Conservation (phyloP, 2,113 vertebrate species). For the Ceratotherium simum region DNA sequence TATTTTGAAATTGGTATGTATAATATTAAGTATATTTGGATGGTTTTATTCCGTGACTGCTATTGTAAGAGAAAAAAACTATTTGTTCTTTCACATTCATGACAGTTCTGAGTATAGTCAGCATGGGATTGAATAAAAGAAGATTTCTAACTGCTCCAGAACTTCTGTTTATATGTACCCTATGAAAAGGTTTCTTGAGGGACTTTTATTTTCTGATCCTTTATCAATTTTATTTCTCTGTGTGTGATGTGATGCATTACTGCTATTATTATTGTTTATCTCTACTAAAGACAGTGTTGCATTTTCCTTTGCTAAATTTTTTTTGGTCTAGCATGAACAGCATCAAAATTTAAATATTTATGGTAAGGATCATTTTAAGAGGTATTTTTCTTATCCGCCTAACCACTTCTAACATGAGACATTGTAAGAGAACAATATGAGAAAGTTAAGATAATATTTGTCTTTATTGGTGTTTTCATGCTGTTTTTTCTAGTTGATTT, state of each 20-base stretch:
- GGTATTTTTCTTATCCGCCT: conserved; percentile 60
- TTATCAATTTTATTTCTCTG: conserved; percentile 78
- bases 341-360: conserved; percentile 79
- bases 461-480: conserved; percentile 80
- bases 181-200: conserved; percentile 65
- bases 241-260: conserved; percentile 33
- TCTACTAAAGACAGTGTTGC: conserved; percentile 17
- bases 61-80: conserved; percentile 10
- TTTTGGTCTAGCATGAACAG: conserved; percentile 33
- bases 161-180: conserved; percentile 46
- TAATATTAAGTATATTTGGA: conserved; percentile 6
- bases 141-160: conserved; percentile 47
- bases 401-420: conserved; percentile 55
- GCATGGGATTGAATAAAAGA: conserved; percentile 63
- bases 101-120: conserved; percentile 33
- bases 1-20: neutral
- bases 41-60: neutral
- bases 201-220: conserved; percentile 67
- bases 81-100: conserved; percentile 38
- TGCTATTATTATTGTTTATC: conserved; percentile 70
- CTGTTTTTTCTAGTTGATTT: conserved; percentile 82
- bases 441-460: conserved; percentile 77
- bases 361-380: conserved; percentile 59
- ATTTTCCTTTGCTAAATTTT: conserved; percentile 64
- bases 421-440: conserved; percentile 65